Evolutionary conservation across 2,113 vertebrate species (phyloP), one percentile per base, ranked within the genome.

Genomic region (Pelvicachromis taeniatus): DNA sequence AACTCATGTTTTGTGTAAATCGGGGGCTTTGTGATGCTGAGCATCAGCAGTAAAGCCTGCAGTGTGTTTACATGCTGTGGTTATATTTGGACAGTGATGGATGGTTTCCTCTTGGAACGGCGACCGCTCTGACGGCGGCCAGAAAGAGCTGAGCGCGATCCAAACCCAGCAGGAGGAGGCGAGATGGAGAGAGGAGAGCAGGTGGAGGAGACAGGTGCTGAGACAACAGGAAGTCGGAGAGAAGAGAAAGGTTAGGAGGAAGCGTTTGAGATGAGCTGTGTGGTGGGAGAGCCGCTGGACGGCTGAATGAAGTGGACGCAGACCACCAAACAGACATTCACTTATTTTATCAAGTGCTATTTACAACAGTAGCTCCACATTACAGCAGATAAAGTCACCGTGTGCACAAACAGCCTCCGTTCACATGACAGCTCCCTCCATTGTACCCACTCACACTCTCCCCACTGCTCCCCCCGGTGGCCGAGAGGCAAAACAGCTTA

Each of bases 161-260:
- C 63, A 9, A 82, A 53, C 63, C 3, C 78, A 52, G 31, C 38
- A 9, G 48, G 81, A 80, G 23, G 33, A 19, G n/a, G 12, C 9
- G 23, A 26, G 31, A 38, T 1, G 56, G 33, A 77, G 78, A 53
- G 61, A 54, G n/a, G 78, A 52, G 48, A 75, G 23, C 45, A 86
- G 88, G 78, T 63, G 85, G 73, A 42, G 52, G 83, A 58, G 83
- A 83, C 84, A 87, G 85, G 82, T 89, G 92, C 91, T 82, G 91
- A 91, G 86, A 3, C 63, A 8, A 80, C 91, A 92, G 82, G 77
- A 90, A 86, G 81, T 82, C 61, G 85, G 38, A 31, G 5, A 26
- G 35, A 21, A 50, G 23, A 19, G 2, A 55, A 33, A 59, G 77
- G 42, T 70, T 2, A 29, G 48, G 40, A 31, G 19, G 16, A n/a